Evolutionary conservation across 64 coral and sea anemone species (phyloP), one percentile per base, ranked within the genome.

Genomic region (Dendrophyllia cribrosa): DNA sequence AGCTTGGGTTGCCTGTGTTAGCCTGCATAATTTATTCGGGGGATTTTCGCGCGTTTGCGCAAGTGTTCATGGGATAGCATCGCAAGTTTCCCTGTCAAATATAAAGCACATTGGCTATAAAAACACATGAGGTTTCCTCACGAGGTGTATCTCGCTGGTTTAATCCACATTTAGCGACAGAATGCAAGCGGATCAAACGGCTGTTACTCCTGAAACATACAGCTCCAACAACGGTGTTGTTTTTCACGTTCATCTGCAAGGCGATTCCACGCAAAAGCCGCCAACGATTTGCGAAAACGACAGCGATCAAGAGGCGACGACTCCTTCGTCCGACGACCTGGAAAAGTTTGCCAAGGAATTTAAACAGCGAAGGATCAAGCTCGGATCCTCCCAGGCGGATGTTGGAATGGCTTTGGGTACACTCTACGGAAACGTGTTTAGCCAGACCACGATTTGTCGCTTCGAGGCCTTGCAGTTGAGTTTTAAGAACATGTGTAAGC

Each of bases 391-490:
- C 0, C 96, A 98, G 62, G 90, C 93, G 10, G 96, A 98, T 56
- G 96, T 98, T 26, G 96, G 96, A 9, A 63, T 90, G 43, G 96
- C 96, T 6, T 58, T 98, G 34, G 96, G 96, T 51, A 45, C 74
- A 1, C 81, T 98, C 1, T 93, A 95, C 86, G 90, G 93, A 1
- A 98, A 95, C 44, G 81, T 70, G 49, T 91, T 95, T 22, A 95
- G 93, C 46, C 96, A 98, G 63, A 98, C 96, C 5, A 98, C 96
- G 9, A 98, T 98, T 50, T 95, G 96, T 47, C 94, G 96, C 51
- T 98, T 98, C 75, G 96, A 98, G 74, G 96, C 93, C 15, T 52
- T 98, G 47, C 96, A 98, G 64, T 72, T 98, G 23, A 95, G 93
- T 77, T 86, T 95, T 58, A 98, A 93, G 47, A 98, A 98, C 69